Base-by-base conservation (phyloP, 2,888 invertebrate species). In the Mesorhabditis sp. region DNA sequence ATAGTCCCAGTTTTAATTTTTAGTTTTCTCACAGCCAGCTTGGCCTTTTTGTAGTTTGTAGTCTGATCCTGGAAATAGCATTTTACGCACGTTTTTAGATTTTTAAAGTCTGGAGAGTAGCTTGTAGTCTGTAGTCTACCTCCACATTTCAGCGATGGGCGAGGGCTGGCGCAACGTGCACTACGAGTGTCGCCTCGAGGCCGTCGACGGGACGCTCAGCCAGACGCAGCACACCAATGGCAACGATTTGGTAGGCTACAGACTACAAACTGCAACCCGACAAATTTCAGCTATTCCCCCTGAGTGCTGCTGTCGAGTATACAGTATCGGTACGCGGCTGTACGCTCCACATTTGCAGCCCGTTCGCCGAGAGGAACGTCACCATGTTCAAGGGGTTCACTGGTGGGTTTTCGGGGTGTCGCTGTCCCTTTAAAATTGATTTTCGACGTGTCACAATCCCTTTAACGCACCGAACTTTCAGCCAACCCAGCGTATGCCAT, bases 301-400 rank as follows among this genome's bases (percentile, higher is more conserved):
- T 62, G 10, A 2, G n/a, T 13, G 15, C 63, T 15, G 63, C 13
- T 7, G 15, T 15, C 6, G 63, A 62, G 63, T 62, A 62, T 28
- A 7, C 13, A 7, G 63, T 28, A 6, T n/a, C 63, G 28, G 63
- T 62, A 6, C n/a, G 41, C 6, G 63, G 13, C 7, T 62, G 63
- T 15, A n/a, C 13, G 41, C 63, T n/a, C 63, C 7, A 7, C 63
- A 62, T 62, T 15, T 62, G 63, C 63, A 62, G 63, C 41, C 13
- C 63, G 13, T 7, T n/a, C 63, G 28, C 13, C 41, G 15, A 28
- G 6, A 28, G 2, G 6, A 62, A 6, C 63, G 63, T n/a, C 41
- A 15, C 63, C 15, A 15, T 15, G n/a, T 62, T 62, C 63, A 28
- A 7, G 28, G 63, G 15, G 13, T 15, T 3, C 13, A 7, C 41